Conservation (phyloP, 2,797 vertebrate genomes). For the Lithobates pipiens region DNA sequence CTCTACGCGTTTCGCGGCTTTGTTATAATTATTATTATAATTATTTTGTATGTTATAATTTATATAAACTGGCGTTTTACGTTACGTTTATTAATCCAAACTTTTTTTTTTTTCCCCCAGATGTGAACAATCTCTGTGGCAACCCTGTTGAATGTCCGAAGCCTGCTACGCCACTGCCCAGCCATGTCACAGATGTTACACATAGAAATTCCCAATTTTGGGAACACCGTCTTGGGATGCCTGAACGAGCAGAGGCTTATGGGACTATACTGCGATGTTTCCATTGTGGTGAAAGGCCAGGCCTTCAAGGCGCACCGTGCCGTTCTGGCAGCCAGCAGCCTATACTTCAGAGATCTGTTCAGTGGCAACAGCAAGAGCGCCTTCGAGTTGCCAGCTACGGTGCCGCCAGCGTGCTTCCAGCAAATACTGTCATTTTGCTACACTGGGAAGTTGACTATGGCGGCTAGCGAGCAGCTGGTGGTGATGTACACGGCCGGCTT, state of each 20-base stretch:
- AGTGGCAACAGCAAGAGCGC: constrained; percentile 94
- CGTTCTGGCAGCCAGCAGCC: constrained; percentile 95
- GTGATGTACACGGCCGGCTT: constrained; percentile 99
- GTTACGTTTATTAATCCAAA: not conserved
- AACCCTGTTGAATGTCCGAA: constrained; percentile 70
- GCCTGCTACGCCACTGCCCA: constrained; percentile 64
- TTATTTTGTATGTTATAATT: not conserved
- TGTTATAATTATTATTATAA: no score
- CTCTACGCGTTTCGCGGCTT: no score
- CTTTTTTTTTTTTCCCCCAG: constrained; percentile 65
- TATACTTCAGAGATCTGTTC: constrained; percentile 98
- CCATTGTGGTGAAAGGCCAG: constrained; percentile 97
- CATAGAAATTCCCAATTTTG: constrained; percentile 98
- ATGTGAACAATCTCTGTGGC: constrained; percentile 73
- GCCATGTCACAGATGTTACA: constrained; percentile 98
- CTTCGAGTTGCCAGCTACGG: constrained; percentile 95
- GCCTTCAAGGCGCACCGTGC: constrained; percentile 97
- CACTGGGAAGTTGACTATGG: constrained; percentile 97
- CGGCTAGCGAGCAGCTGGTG: constrained; percentile 97
- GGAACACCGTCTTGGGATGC: constrained; percentile 95
- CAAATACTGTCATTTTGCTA: constrained; percentile 99
- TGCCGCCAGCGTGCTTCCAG: constrained; percentile 96
- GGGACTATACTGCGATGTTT: constrained; percentile 98
- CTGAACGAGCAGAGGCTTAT: constrained; percentile 95
- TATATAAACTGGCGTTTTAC: not conserved